phyloP scores from a whole-genome alignment of 2,888 invertebrate species.

The Agriopis marginaria region DNA sequence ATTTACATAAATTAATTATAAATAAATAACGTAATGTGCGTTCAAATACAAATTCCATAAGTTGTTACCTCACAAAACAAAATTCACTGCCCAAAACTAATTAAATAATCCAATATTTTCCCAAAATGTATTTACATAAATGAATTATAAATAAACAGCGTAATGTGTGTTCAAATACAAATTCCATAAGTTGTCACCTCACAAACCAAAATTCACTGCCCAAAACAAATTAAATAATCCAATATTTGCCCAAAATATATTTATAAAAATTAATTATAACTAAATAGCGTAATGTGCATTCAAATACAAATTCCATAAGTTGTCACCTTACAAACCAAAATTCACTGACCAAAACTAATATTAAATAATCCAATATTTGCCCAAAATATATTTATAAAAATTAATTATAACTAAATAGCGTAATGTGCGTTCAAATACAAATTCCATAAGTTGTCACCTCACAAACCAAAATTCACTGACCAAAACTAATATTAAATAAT shows the following conservation, averaged over 20 bases:
- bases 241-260: slow-evolving; percentile 4
- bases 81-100: neutral
- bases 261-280: neutral
- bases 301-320: neutral
- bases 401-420: too few relatives aligned
- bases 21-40: too few relatives aligned
- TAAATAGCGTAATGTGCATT: neutral
- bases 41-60: neutral
- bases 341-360: neutral
- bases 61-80: neutral
- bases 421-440: neutral
- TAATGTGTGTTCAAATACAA: neutral
- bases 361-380: neutral
- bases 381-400: neutral
- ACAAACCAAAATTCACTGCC: neutral
- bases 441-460: neutral
- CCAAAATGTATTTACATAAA: neutral
- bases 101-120: neutral
- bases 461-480: neutral
- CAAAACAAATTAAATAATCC: neutral
- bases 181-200: neutral
- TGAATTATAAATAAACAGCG: too few relatives aligned
- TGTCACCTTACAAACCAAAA: neutral
- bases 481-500: neutral
- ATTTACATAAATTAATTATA: neutral